These are phyloP conservation scores for Trinorchestia longiramus DNA, from an alignment of 1,140 invertebrate species.

Conservation along the genomic window DNA sequence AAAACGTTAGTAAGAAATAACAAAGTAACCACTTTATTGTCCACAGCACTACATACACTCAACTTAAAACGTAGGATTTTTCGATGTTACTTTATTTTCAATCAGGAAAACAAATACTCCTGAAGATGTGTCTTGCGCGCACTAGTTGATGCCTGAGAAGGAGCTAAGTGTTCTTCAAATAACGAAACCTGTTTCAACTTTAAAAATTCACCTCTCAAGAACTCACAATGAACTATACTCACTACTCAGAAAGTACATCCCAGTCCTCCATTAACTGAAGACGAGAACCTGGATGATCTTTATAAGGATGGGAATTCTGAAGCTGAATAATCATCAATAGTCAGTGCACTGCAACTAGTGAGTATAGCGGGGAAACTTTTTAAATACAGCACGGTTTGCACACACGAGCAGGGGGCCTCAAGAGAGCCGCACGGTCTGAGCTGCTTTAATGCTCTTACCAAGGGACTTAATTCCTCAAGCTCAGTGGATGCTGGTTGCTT, in stretches of 20 bases:
- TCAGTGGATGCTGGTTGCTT: constrained; percentile 24
- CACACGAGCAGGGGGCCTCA: not conserved
- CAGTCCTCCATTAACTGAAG: not conserved
- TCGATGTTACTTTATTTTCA: too few species aligned
- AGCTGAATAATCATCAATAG: not conserved
- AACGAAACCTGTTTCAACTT: not conserved
- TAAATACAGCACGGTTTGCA: not conserved
- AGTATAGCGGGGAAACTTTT: not conserved
- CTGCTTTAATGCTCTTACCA: constrained; percentile 46
- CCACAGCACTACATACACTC: too few species aligned
- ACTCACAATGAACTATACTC: not conserved
- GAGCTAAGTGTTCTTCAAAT: not conserved
- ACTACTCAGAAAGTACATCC: not conserved
- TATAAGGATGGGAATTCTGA: not conserved
- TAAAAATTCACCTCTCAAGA: not conserved
- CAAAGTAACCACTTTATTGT: too few species aligned
- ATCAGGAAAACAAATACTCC: not conserved
- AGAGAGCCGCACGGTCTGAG: not conserved
- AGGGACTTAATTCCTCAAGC: constrained; percentile 25
- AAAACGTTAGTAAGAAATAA: too few species aligned
- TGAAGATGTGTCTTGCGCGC: not conserved
- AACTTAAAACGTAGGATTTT: too few species aligned
- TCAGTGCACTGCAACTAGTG: not conserved
- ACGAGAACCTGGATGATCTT: not conserved
- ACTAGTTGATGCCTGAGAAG: not conserved